phyloP scores from a whole-genome alignment of 2,113 vertebrate species.

The Cardinalis cardinalis region DNA sequence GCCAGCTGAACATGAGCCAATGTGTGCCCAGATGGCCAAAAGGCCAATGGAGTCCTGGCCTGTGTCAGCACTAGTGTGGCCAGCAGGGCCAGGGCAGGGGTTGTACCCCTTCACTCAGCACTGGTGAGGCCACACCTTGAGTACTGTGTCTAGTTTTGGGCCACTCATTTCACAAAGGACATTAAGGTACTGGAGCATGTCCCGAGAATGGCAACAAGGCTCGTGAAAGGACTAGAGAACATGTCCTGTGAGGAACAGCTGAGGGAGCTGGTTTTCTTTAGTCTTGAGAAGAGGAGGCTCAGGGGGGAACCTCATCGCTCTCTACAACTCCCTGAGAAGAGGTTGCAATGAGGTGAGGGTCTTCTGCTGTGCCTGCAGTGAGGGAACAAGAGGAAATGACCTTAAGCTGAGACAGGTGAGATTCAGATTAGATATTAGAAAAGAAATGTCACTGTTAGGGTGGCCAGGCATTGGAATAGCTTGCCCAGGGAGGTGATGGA shows the following conservation, averaged over 20 bases:
- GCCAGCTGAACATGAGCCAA: not conserved
- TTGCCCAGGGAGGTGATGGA: not conserved
- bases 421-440: not conserved
- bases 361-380: not conserved
- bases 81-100: not conserved
- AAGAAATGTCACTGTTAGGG: not conserved
- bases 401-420: accelerated
- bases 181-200: not conserved
- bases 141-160: not conserved
- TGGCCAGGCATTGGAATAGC: not conserved
- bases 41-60: not conserved
- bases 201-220: not conserved
- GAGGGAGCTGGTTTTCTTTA: not conserved
- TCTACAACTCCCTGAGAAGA: not conserved
- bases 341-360: not conserved
- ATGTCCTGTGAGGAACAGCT: not conserved
- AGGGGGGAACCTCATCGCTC: accelerated
- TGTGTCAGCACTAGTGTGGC: too few species aligned
- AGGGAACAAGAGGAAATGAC: not conserved
- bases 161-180: not conserved
- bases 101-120: too few species aligned
- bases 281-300: accelerated
- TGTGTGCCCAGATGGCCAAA: not conserved
- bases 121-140: not conserved
- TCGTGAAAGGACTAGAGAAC: not conserved